phyloP scores from a whole-genome alignment of 2,113 vertebrate genomes.

The Aegithalos caudatus region DNA sequence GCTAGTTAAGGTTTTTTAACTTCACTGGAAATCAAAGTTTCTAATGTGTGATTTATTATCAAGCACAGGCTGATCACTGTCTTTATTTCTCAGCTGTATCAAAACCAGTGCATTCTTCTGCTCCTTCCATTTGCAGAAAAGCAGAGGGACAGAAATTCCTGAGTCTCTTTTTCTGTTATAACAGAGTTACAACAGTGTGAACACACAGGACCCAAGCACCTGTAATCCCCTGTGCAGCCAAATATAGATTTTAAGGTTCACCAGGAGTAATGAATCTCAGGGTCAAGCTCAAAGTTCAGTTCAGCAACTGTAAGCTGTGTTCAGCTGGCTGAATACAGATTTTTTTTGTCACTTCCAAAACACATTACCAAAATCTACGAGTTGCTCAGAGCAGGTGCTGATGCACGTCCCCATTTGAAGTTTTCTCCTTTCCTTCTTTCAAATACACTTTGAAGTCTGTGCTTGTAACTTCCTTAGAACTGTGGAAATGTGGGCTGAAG shows the following conservation, averaged over 20 bases:
- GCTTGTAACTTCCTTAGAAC: not conserved
- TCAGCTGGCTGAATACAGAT: not conserved
- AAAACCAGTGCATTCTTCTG: not conserved
- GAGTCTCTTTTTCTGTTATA: not conserved
- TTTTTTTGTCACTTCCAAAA: conserved; percentile 3
- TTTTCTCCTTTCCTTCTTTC: not conserved
- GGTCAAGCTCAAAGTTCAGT: not conserved
- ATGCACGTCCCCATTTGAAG: not conserved
- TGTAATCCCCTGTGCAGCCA: not conserved
- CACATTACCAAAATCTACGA: not conserved
- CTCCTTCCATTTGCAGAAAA: not conserved
- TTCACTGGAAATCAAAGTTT: not conserved
- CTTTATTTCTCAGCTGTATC: not conserved
- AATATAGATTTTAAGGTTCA: not conserved
- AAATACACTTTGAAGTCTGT: not conserved
- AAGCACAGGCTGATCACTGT: not conserved
- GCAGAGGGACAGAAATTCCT: not conserved
- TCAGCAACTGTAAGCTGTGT: not conserved
- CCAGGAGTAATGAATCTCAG: not conserved
- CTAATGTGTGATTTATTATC: not conserved
- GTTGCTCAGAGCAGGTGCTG: conserved; percentile 13
- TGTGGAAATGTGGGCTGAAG: not conserved
- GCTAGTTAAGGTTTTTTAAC: not conserved
- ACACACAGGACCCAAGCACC: not conserved
- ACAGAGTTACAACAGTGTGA: not conserved